Conservation (phyloP, 2,797 vertebrate genomes). For the Myotis pilosus region DNA sequence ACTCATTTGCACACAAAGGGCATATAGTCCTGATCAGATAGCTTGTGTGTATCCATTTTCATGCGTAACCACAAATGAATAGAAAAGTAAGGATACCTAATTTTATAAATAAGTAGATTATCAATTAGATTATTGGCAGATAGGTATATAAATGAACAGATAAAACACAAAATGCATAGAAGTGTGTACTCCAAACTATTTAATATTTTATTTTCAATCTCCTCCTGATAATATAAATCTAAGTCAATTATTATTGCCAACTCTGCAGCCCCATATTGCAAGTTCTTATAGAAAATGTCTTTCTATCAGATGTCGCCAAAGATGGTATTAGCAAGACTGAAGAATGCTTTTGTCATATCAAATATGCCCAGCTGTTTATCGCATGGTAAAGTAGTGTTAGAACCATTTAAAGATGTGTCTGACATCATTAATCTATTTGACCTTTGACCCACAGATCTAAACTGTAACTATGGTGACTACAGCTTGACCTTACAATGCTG, state of each 20-base stretch:
- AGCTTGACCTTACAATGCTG: slow-evolving; percentile 84
- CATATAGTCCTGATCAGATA: neutral
- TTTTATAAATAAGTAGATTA: neutral
- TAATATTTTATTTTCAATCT: slow-evolving; percentile 51
- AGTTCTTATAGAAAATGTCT: slow-evolving; percentile 68
- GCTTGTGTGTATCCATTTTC: slow-evolving; percentile 14
- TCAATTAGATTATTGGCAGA: slow-evolving; percentile 35
- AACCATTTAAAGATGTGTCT: slow-evolving; percentile 85
- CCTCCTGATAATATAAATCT: slow-evolving; percentile 42
- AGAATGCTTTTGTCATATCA: slow-evolving; percentile 83
- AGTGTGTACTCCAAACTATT: slow-evolving; percentile 44
- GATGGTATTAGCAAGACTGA: slow-evolving; percentile 81
- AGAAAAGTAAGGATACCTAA: neutral
- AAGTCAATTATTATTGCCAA: neutral
- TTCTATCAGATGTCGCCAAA: slow-evolving; percentile 70
- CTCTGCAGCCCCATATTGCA: neutral
- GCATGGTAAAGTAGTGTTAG: slow-evolving; percentile 81
- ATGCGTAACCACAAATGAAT: slow-evolving; percentile 54
- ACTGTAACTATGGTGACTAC: slow-evolving; percentile 87
- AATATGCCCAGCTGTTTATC: slow-evolving; percentile 85
- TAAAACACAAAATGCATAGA: slow-evolving; percentile 6
- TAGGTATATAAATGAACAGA: slow-evolving; percentile 71
- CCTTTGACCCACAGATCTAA: slow-evolving; percentile 82
- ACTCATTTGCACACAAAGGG: neutral
- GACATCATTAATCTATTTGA: slow-evolving; percentile 88